Evolutionary conservation across 53 echinoderm and acorn worm species (phyloP).

Genomic region (Patiria pectinifera): DNA sequence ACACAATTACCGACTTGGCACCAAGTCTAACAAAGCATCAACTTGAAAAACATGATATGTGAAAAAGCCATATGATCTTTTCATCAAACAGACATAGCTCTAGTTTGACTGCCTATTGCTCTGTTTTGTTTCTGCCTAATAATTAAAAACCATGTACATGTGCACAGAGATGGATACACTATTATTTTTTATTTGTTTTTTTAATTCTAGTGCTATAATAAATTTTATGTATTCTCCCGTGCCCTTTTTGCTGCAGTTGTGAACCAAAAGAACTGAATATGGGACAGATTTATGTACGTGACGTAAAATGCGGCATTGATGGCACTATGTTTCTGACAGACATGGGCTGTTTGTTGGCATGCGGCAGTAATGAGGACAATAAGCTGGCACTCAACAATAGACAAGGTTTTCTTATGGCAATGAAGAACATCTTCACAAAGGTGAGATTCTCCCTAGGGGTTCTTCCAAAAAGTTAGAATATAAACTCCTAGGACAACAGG

Average conservation of each 20-base stretch:
- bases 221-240: background rate
- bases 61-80: too few relatives aligned
- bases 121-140: too few relatives aligned
- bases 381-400: conserved; percentile 98
- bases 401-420: conserved; percentile 97
- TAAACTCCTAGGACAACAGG: too few relatives aligned
- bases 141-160: too few relatives aligned
- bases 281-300: conserved; percentile 56
- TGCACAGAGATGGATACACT: too few relatives aligned
- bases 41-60: too few relatives aligned
- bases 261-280: conserved; percentile 69
- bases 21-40: too few relatives aligned
- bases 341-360: conserved; percentile 92
- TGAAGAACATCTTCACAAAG: conserved; percentile 95
- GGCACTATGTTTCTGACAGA: conserved; percentile 99
- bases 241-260: conserved; percentile 64
- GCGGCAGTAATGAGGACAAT: conserved; percentile 92
- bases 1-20: too few relatives aligned
- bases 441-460: conserved; percentile 2
- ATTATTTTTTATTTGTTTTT: too few relatives aligned
- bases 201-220: background rate
- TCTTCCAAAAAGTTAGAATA: too few relatives aligned
- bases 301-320: conserved; percentile 93
- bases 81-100: too few relatives aligned
- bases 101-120: too few relatives aligned